Conservation (phyloP, 2,888 invertebrate genomes). For the Pyrrhia umbra region DNA sequence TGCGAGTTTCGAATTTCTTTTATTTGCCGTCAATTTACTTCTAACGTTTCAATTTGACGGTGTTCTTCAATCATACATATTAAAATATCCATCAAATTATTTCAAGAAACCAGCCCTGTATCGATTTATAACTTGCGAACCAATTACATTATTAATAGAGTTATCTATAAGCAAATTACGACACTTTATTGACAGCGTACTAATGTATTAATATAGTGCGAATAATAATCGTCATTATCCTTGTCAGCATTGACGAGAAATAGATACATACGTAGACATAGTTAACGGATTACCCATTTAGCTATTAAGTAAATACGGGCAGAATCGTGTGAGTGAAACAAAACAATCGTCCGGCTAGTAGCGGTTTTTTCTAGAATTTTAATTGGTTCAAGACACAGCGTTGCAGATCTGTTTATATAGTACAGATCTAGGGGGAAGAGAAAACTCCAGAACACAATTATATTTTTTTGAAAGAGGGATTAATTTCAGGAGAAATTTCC, state of each 20-base stretch:
- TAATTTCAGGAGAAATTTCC: too few species aligned
- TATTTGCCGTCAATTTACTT: slow-evolving; percentile 11
- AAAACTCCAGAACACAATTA: too few species aligned
- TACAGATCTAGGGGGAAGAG: too few species aligned
- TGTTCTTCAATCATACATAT: too few species aligned
- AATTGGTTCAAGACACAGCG: too few species aligned
- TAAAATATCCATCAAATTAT: slow-evolving; percentile 8
- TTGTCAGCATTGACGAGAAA: neutral
- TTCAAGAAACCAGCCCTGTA: neutral
- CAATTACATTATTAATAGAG: neutral
- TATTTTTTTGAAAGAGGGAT: too few species aligned
- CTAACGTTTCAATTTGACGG: neutral
- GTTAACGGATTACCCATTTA: neutral
- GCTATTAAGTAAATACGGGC: neutral
- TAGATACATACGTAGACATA: neutral
- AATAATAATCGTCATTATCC: neutral
- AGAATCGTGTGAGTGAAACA: neutral
- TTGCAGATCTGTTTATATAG: too few species aligned
- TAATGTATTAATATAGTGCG: neutral
- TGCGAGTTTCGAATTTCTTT: slow-evolving; percentile 33
- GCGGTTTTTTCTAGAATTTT: neutral
- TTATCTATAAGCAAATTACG: neutral
- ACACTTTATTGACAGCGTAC: neutral
- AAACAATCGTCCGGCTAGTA: neutral
- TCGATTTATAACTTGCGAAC: neutral